Percentiles rank a stretch among this genome's conserved stretches.
Conservation (phyloP, 2,797 vertebrate genomes). For the Potorous gilbertii region DNA sequence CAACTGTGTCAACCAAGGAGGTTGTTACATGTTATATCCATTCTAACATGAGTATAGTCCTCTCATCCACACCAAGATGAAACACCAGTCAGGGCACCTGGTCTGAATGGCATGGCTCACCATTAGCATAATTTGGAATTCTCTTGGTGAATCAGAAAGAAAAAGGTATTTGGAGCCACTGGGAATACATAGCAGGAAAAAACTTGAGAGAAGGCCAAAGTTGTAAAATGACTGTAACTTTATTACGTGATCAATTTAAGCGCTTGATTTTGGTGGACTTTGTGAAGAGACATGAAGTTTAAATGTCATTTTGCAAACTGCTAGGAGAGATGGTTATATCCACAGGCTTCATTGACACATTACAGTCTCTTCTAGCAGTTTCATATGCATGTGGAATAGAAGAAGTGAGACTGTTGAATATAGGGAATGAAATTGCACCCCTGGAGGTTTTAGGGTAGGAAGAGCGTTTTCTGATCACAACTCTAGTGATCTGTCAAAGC, state of each 20-base stretch:
- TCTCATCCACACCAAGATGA: not conserved
- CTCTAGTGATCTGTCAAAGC: not conserved
- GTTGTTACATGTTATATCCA: not conserved
- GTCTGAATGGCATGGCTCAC: not conserved
- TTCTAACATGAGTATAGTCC: not conserved
- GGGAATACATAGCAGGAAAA: not conserved
- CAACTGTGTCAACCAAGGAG: not conserved
- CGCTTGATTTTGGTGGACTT: too few relatives aligned
- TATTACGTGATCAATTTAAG: not conserved
- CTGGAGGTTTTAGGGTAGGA: not conserved
- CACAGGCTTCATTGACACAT: not conserved
- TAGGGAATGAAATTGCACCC: too few relatives aligned
- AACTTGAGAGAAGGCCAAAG: not conserved
- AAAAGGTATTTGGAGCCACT: not conserved
- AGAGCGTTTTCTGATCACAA: not conserved
- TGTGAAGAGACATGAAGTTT: not conserved
- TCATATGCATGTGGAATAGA: too few relatives aligned
- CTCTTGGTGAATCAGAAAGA: not conserved
- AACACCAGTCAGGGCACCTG: not conserved
- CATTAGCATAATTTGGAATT: not conserved
- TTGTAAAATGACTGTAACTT: too few relatives aligned
- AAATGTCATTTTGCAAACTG: not conserved
- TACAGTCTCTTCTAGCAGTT: not conserved
- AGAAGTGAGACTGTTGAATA: not conserved
- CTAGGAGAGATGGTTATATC: not conserved